Conservation (phyloP, 2,797 vertebrate genomes). For the Rhinella marina region DNA sequence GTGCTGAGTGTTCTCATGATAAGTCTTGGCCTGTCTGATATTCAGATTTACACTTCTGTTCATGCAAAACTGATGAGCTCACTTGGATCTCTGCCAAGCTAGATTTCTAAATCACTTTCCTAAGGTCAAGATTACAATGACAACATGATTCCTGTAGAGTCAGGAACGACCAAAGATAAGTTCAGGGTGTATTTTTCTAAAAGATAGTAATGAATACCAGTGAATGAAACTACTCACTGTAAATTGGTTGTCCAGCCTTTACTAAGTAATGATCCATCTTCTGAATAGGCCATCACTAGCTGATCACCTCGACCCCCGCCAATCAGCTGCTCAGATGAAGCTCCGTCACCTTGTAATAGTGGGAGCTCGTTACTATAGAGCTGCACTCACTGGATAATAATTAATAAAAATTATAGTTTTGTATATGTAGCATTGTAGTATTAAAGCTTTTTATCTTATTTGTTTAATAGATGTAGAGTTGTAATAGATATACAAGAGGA, state of each 20-base stretch:
- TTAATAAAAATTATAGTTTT: too few species aligned
- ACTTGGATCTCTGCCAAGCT: conserved; percentile 4
- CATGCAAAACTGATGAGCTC: conserved; percentile 5
- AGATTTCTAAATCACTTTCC: neutral
- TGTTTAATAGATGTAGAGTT: too few species aligned
- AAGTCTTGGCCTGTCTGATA: conserved; percentile 12
- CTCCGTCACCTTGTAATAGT: too few species aligned
- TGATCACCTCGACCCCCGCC: too few species aligned
- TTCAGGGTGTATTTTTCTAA: neutral
- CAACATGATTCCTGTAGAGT: neutral
- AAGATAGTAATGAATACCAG: neutral
- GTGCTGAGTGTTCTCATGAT: neutral
- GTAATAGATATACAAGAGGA: too few species aligned
- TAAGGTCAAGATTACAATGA: neutral
- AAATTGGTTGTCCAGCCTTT: neutral
- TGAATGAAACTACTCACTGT: neutral
- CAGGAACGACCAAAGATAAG: neutral
- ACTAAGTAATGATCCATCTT: too few species aligned
- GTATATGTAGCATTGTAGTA: too few species aligned
- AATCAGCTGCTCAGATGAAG: too few species aligned
- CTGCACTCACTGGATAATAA: too few species aligned
- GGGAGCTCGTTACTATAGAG: too few species aligned
- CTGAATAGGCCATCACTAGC: too few species aligned
- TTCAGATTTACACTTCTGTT: neutral
- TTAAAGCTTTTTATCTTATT: too few species aligned